Conservation (phyloP, 2,113 vertebrate genomes). For the Epinephelus lanceolatus region DNA sequence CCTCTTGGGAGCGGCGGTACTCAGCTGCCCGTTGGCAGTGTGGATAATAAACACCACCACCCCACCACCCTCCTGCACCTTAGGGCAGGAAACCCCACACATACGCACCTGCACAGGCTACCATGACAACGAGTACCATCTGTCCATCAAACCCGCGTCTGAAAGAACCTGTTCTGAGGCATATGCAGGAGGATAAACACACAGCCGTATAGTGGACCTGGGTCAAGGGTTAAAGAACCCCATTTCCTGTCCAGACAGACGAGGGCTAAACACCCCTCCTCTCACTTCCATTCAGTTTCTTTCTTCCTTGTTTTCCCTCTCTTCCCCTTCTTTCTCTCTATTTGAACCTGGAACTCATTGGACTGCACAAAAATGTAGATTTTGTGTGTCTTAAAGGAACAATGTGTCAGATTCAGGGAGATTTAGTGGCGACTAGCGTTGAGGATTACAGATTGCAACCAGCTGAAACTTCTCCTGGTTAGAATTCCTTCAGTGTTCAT, state of each 20-base stretch:
- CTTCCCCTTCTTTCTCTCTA: background rate
- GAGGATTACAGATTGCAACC: no score
- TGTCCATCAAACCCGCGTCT: constrained; percentile 67
- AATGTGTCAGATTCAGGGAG: no score
- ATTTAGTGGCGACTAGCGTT: no score
- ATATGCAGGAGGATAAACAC: constrained; percentile 45
- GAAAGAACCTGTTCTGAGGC: constrained; percentile 70
- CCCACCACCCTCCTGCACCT: constrained; percentile 52
- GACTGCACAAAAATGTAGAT: background rate
- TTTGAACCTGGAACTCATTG: background rate
- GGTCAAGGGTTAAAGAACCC: constrained; percentile 77
- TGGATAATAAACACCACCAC: constrained; percentile 68
- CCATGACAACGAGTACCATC: constrained; percentile 78
- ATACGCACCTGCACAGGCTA: constrained; percentile 74
- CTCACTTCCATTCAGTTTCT: constrained; percentile 48
- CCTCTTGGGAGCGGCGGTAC: constrained; percentile 51
- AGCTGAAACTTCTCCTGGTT: no score
- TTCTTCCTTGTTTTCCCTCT: background rate
- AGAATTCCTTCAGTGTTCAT: no score
- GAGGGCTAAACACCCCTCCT: constrained; percentile 58
- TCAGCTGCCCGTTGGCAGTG: constrained; percentile 73
- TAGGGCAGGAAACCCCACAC: constrained; percentile 70
- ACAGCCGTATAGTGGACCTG: constrained; percentile 38
- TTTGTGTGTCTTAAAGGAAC: background rate
- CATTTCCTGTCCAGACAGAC: constrained; percentile 83